Evolutionary conservation across 1,140 invertebrate species (phyloP).

Genomic region (Megathymus violae): DNA sequence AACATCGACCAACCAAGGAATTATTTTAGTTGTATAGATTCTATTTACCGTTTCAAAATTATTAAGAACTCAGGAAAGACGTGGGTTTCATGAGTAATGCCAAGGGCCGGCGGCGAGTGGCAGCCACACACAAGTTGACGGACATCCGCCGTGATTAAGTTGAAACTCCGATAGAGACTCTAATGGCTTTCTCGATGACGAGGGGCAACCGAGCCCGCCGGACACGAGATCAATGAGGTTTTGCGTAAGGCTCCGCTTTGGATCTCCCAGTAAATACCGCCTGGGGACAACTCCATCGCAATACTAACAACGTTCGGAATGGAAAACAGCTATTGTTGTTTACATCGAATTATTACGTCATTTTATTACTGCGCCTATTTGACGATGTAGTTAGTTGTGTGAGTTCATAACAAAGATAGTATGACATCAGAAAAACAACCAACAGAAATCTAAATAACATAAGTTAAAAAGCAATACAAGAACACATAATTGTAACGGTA

Average conservation of each 20-base stretch:
- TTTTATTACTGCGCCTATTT: no score
- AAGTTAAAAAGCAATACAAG: no score
- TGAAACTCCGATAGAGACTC: constrained; percentile 67
- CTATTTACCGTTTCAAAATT: constrained; percentile 44
- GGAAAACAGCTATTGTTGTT: constrained; percentile 18
- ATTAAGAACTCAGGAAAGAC: constrained; percentile 33
- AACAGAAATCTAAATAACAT: no score
- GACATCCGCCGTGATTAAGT: constrained; percentile 73
- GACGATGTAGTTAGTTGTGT: no score
- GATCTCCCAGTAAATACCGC: constrained; percentile 49
- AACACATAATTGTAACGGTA: no score
- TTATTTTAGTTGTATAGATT: no score
- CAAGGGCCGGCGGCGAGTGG: no score
- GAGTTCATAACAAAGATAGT: no score
- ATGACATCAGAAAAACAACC: no score
- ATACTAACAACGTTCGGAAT: constrained; percentile 38
- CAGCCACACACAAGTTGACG: constrained; percentile 68
- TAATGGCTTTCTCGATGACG: constrained; percentile 63
- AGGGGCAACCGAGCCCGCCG: constrained; percentile 42
- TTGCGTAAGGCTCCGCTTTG: constrained; percentile 43
- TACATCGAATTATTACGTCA: no score
- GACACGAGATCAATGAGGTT: constrained; percentile 45
- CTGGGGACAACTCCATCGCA: constrained; percentile 52
- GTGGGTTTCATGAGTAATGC: constrained; percentile 55
- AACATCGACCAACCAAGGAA: no score